Evolutionary conservation across 1,140 invertebrate genomes (phyloP).

Genomic region (Penaeus vannamei): DNA sequence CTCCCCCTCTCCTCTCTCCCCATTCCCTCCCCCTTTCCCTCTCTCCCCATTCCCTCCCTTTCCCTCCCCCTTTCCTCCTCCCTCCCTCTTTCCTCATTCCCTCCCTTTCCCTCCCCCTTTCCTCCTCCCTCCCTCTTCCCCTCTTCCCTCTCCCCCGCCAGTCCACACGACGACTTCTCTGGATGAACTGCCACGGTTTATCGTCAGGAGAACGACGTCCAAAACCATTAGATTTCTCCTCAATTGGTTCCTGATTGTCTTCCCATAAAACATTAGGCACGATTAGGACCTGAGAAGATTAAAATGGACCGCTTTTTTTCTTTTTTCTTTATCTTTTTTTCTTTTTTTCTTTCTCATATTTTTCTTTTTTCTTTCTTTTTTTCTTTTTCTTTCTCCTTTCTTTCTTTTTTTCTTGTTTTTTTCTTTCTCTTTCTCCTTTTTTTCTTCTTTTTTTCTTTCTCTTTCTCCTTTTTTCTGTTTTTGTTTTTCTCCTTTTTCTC

Average conservation of each 20-base stretch:
- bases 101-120: not conserved
- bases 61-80: not conserved
- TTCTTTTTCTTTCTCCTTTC: too few species aligned
- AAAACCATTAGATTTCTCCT: constrained; percentile 63
- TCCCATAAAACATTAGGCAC: constrained; percentile 64
- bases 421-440: too few species aligned
- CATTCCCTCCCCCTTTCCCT: not conserved
- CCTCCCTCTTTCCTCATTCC: not conserved
- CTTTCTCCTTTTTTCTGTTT: too few species aligned
- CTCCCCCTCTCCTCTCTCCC: too few species aligned
- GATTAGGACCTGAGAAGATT: constrained; percentile 59
- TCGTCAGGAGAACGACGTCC: constrained; percentile 54
- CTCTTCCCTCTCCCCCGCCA: not conserved
- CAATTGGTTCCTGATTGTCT: constrained; percentile 66
- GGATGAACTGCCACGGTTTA: constrained; percentile 58
- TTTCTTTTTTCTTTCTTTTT: too few species aligned
- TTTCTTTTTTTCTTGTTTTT: too few species aligned
- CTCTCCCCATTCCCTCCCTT: not conserved
- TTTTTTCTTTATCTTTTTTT: not conserved
- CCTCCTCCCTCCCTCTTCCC: not conserved
- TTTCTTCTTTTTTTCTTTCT: too few species aligned
- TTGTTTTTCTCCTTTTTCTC: too few species aligned
- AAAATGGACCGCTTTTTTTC: constrained; percentile 29
- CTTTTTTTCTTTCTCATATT: not conserved
- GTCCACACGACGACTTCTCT: constrained; percentile 37